Evolutionary conservation across 2,113 vertebrate genomes (phyloP), one percentile per base, ranked within the genome.

Genomic region (Myocastor coypus): DNA sequence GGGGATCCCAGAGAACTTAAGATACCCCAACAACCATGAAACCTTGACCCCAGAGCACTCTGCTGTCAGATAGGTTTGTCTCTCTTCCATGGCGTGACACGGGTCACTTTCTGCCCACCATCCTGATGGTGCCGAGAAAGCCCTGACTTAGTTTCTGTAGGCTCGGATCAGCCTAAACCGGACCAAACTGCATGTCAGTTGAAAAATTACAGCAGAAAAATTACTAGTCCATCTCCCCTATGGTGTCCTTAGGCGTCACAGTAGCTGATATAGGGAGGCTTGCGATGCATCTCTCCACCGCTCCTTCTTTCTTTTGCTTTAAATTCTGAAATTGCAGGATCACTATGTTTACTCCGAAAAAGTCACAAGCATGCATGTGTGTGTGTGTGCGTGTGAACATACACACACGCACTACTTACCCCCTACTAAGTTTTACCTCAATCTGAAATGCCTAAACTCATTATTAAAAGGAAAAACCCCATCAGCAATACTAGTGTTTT

Each of bases 391-490:
- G n/a, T n/a, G n/a, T n/a, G n/a, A n/a, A n/a, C n/a, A n/a, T n/a
- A n/a, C 17, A 66, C 10, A 37, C 17, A 13, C 32, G 19, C 14
- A n/a, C 6, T 5, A 46, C 4, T 24, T 42, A 75, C 2, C 40
- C 9, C 5, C 13, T 77, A 22, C 4, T 30, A 42, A 71, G 11
- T n/a, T 89, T 86, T 52, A 42, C 3, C 7, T 83, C 66, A 92
- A 50, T 83, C 52, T 83, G 28, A 90, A 87, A 75, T 89, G 83
- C 42, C 84, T 84, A 1, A 34, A 68, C 8, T 37, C 37, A 83
- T 86, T 40, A 13, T 82, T 83, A 37, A 42, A 89, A 84, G 17
- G 37, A 87, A 89, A 95, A 95, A 69, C 81, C 20, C 4, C 22
- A 57, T 37, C 7, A 0, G 9, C 4, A 24, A 4, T 40, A 50